Percentiles rank a stretch among this genome's conserved stretches.
phyloP scores from a whole-genome alignment of 2,888 invertebrate genomes.

The Catocala fraxini region DNA sequence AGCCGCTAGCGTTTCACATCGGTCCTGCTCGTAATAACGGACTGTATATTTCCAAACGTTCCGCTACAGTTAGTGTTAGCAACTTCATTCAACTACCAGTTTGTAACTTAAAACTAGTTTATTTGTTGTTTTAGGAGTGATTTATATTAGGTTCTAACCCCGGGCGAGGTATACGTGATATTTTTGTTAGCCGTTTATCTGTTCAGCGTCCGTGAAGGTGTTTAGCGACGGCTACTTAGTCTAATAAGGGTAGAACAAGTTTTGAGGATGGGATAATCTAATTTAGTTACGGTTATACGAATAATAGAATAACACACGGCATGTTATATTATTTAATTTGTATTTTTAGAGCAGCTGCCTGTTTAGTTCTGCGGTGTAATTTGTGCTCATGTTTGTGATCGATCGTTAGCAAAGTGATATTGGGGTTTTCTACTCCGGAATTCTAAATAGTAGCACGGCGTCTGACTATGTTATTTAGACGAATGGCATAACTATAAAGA shows the following conservation, averaged over 20 bases:
- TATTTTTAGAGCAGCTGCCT: too few species aligned
- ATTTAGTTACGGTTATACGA: slow-evolving; percentile 6
- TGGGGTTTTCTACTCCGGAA: too few species aligned
- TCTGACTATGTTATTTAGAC: too few species aligned
- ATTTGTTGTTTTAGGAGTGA: slow-evolving; percentile 53
- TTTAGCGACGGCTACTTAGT: slow-evolving; percentile 29
- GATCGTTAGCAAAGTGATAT: too few species aligned
- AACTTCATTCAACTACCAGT: slow-evolving; percentile 41
- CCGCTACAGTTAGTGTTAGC: slow-evolving; percentile 41
- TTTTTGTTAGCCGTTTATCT: slow-evolving; percentile 51
- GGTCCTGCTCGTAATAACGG: background rate
- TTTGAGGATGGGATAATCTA: slow-evolving; percentile 6
- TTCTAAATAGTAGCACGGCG: too few species aligned
- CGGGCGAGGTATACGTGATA: slow-evolving; percentile 33
- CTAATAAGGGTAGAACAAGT: slow-evolving; percentile 39
- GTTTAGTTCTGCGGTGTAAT: too few species aligned
- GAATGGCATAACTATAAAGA: too few species aligned
- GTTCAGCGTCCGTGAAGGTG: slow-evolving; percentile 45
- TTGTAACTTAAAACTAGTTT: slow-evolving; percentile 52
- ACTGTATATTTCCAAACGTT: slow-evolving; percentile 13
- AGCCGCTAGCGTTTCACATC: too few species aligned
- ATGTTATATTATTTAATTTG: too few species aligned
- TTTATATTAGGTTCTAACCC: slow-evolving; percentile 47
- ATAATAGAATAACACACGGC: too few species aligned
- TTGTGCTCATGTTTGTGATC: too few species aligned